These are phyloP conservation scores for Notolabrus celidotus DNA, from an alignment of 2,797 vertebrate species.

Conservation along the genomic window DNA sequence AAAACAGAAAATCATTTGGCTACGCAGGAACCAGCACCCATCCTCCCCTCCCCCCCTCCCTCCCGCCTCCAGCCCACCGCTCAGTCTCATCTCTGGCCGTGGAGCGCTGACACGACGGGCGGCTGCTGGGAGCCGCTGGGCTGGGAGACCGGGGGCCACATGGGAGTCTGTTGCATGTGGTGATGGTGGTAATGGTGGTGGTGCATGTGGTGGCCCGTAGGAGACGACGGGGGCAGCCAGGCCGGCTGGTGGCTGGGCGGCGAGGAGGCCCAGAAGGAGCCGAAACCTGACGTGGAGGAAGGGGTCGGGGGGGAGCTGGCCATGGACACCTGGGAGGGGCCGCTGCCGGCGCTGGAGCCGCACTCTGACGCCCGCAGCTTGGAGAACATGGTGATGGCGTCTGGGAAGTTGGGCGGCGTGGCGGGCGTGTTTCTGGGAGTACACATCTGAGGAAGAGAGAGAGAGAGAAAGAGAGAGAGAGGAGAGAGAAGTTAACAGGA, in stretches of 20 bases:
- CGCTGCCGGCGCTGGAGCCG: conserved; percentile 56
- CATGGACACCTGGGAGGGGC: conserved; percentile 82
- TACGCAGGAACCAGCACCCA: conserved; percentile 25
- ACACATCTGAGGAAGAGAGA: conserved; percentile 86
- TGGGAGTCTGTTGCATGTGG: conserved; percentile 87
- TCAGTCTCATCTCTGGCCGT: conserved; percentile 92
- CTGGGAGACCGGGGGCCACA: conserved; percentile 88
- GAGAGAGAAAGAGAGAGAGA: neutral
- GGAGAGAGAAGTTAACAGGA: neutral
- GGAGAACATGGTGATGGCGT: conserved; percentile 96
- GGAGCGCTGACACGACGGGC: conserved; percentile 85
- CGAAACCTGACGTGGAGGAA: conserved; percentile 85
- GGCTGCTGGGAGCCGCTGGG: conserved; percentile 84
- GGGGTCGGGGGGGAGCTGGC: conserved; percentile 89
- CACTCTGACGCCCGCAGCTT: conserved; percentile 92
- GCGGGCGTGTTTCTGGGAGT: conserved; percentile 97
- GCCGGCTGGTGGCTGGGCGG: conserved; percentile 88
- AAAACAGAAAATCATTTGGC: conserved; percentile 31
- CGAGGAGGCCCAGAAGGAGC: conserved; percentile 92
- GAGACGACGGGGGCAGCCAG: conserved; percentile 90
- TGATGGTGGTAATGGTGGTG: conserved; percentile 83
- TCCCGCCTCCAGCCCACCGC: neutral
- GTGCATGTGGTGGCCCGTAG: conserved; percentile 84
- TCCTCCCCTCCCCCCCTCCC: neutral
- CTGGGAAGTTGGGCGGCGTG: conserved; percentile 95